A percentile compares a stretch with the other conserved stretches of the same genome.
Evolutionary conservation across 2,888 invertebrate species (phyloP).

Genomic region (Gibbula magus): DNA sequence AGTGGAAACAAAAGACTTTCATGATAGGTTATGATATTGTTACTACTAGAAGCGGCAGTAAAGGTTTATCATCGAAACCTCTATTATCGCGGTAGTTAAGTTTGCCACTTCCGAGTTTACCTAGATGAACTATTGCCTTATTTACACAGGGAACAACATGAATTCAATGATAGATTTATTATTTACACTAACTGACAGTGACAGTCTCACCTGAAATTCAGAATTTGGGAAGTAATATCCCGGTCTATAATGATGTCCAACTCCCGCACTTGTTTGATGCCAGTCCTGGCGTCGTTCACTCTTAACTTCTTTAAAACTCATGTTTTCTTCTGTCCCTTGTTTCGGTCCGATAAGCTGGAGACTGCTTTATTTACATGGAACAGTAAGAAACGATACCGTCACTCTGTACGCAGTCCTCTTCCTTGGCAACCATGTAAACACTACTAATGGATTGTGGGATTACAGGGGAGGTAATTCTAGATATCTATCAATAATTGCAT

Average conservation of each 20-base stretch:
- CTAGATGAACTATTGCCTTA: too few species aligned
- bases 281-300: conserved; percentile 64
- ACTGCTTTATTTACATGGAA: conserved; percentile 1
- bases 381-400: background rate
- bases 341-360: background rate
- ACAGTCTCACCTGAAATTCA: conserved; percentile 69
- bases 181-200: too few species aligned
- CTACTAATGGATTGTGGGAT: conserved; percentile 6
- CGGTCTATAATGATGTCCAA: conserved; percentile 74
- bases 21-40: too few species aligned
- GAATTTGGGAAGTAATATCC: conserved; percentile 75
- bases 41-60: too few species aligned
- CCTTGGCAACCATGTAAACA: conserved; percentile 24
- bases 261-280: conserved; percentile 73
- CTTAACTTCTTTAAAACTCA: conserved; percentile 63
- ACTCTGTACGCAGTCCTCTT: background rate
- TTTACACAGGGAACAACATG: too few species aligned
- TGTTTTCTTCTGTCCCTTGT: conserved; percentile 27
- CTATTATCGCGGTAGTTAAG: too few species aligned
- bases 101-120: too few species aligned
- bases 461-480: background rate
- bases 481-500: background rate
- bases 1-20: too few species aligned
- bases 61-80: too few species aligned
- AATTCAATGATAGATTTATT: too few species aligned